phyloP scores from a whole-genome alignment of 1,140 invertebrate species.

The Caenorhabditis brenneri region DNA sequence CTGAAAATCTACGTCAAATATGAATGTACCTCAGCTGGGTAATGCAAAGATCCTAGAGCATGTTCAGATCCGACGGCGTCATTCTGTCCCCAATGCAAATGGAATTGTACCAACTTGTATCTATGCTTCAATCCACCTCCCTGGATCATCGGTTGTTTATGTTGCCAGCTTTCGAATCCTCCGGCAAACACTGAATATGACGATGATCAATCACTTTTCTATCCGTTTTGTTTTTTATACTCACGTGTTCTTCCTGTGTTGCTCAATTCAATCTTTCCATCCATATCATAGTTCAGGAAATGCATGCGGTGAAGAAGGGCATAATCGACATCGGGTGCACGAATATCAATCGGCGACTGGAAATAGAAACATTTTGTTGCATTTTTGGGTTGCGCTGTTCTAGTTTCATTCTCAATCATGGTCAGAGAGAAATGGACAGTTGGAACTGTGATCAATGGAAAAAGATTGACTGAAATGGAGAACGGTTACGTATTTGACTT shows the following conservation, averaged over 20 bases:
- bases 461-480: too few species aligned
- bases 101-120: conserved; percentile 82
- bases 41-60: conserved; percentile 78
- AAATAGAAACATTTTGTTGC: neutral
- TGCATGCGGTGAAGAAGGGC: conserved; percentile 60
- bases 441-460: neutral
- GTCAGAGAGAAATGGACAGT: neutral
- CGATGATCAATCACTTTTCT: conserved; percentile 34
- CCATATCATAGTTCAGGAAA: conserved; percentile 66
- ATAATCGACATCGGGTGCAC: conserved; percentile 65
- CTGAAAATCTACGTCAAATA: too few species aligned
- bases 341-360: conserved; percentile 69
- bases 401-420: neutral
- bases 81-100: conserved; percentile 85
- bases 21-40: conserved; percentile 66
- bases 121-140: conserved; percentile 78
- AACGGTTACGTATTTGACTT: neutral
- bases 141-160: conserved; percentile 66
- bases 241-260: conserved; percentile 68
- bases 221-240: conserved; percentile 36
- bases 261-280: conserved; percentile 59
- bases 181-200: conserved; percentile 62
- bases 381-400: neutral
- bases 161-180: conserved; percentile 67
- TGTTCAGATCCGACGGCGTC: conserved; percentile 85